Evolutionary conservation across 2,113 vertebrate genomes (phyloP), one percentile per base, ranked within the genome.

Genomic region (Grammomys dolichurus): DNA sequence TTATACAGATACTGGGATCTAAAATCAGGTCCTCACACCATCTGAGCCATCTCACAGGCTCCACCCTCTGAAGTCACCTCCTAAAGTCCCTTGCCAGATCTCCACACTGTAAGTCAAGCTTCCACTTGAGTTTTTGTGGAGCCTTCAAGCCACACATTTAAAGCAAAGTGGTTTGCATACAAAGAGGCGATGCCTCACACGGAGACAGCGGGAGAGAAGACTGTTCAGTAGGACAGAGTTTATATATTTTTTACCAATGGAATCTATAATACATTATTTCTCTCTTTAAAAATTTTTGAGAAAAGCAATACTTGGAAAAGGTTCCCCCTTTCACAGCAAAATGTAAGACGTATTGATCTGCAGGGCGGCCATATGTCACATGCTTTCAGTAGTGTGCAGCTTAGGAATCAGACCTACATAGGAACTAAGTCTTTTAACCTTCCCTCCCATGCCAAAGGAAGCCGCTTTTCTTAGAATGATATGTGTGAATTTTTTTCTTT

Each of bases 271-370:
- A 48, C 40, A 77, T 56, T 88, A 65, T 81, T 94, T 78, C 28
- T 94, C 77, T 43, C 60, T 92, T 58, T 67, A 13, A 9, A 87
- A 75, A 80, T 28, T 81, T 58, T 67, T 40, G 28, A 60, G 70
- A 51, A 96, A 93, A 70, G 28, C 7, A 28, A 69, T 87, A 89
- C 58, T 96, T 85, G 67, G 43, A 56, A 36, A 82, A 3, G 1
- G 12, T 24, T 97, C 89, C 51, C 80, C 69, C 80, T 80, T 89
- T 72, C 36, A 54, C 43, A 92, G 80, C 60, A 81, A 95, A 94
- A 95, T 95, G 46, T 88, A 91, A 91, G 94, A 86, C 78, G 20
- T 36, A 80, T 72, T 93, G 78, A 20, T 90, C 93, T 96, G 20
- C 43, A 69, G 85, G 56, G 65, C 89, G 46, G 5, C 88, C 72